Conservation (phyloP, 1,140 invertebrate species). For the Saccostrea cuccullata region DNA sequence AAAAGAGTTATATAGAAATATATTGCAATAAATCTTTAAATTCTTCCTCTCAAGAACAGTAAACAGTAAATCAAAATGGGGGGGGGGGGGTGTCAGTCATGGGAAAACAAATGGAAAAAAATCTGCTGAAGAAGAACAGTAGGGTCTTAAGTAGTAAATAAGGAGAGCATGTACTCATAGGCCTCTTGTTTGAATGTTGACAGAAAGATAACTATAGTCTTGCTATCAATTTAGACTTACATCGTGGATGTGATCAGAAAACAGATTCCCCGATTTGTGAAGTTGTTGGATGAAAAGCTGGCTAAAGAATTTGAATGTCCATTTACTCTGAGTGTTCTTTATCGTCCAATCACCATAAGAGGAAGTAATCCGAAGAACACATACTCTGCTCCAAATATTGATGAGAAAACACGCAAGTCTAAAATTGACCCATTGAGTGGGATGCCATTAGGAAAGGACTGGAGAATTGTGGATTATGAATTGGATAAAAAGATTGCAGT, state of each 20-base stretch:
- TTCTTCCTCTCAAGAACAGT: neutral
- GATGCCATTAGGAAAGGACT: conserved; percentile 64
- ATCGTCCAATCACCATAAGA: conserved; percentile 72
- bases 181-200: too few relatives aligned
- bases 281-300: conserved; percentile 65
- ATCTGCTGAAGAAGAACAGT: too few relatives aligned
- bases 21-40: too few relatives aligned
- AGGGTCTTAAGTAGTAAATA: too few relatives aligned
- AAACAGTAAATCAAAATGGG: too few relatives aligned
- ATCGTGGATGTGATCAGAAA: conserved; percentile 65
- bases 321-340: conserved; percentile 64
- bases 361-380: conserved; percentile 71
- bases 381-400: conserved; percentile 71
- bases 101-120: too few relatives aligned
- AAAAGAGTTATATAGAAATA: too few relatives aligned
- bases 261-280: conserved; percentile 71
- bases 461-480: conserved; percentile 68
- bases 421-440: conserved; percentile 73
- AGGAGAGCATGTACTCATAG: too few relatives aligned
- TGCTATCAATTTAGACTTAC: conserved; percentile 64
- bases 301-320: conserved; percentile 73
- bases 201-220: too few relatives aligned
- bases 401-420: conserved; percentile 69
- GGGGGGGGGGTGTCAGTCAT: too few relatives aligned
- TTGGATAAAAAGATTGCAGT: conserved; percentile 70